Conservation (phyloP, 35 echinoderm and acorn worm species). For the Diadema setosum region DNA sequence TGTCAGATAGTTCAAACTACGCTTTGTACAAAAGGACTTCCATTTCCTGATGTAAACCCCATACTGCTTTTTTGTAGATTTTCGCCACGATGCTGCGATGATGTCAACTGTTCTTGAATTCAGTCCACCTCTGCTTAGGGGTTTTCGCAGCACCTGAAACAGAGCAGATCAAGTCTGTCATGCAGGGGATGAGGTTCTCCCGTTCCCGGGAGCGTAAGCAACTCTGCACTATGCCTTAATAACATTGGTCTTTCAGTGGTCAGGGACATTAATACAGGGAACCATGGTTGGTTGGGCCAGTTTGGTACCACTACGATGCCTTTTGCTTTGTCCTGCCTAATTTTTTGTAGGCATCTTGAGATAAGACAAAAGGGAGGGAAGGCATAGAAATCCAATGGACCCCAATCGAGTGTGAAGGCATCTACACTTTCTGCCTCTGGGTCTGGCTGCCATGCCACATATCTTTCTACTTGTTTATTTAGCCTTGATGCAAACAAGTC, state of each 20-base stretch:
- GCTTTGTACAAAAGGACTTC: conserved; percentile 1
- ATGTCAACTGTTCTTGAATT: not conserved
- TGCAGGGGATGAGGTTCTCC: not conserved
- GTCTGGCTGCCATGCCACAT: conserved; percentile 30
- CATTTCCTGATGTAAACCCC: conserved; percentile 30
- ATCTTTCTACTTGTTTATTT: conserved; percentile 33
- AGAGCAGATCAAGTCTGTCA: not conserved
- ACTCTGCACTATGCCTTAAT: not conserved
- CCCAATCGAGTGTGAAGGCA: not conserved
- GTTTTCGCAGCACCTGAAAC: conserved; percentile 4
- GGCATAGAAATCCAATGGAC: conserved; percentile 25
- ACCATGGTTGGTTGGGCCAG: conserved; percentile 60
- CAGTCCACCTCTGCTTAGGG: not conserved
- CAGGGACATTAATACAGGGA: not conserved
- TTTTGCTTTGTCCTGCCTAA: conserved; percentile 19
- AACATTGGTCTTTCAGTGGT: not conserved
- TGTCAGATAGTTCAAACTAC: not conserved
- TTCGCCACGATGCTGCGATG: not conserved
- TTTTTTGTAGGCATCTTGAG: conserved; percentile 51
- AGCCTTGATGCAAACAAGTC: conserved; percentile 65
- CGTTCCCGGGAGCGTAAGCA: conserved; percentile 1
- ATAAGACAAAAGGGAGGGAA: conserved; percentile 59
- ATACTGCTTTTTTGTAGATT: conserved; percentile 38
- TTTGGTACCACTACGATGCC: conserved; percentile 45
- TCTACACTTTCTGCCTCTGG: not conserved